Conservation (phyloP, 2,113 vertebrate species). For the Pomatostomus ruficeps region DNA sequence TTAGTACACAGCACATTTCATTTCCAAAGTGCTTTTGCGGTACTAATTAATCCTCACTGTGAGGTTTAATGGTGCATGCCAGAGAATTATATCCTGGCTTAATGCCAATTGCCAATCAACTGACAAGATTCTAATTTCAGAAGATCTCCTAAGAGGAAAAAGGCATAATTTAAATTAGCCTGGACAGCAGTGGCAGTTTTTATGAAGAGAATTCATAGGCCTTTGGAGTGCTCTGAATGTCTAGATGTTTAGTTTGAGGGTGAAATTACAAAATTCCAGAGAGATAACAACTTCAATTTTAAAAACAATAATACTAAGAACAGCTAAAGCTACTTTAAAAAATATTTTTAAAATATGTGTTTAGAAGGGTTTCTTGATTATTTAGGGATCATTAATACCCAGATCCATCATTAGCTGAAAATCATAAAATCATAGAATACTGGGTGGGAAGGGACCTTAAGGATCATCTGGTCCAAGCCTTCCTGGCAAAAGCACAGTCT, state of each 20-base stretch:
- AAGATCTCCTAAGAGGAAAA: slow-evolving; percentile 47
- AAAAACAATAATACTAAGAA: slow-evolving; percentile 6
- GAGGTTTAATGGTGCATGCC: slow-evolving; percentile 50
- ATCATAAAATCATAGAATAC: neutral
- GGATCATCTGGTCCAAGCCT: neutral
- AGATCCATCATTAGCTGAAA: neutral
- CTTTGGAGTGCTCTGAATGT: slow-evolving; percentile 8
- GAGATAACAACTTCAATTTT: neutral
- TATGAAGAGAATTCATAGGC: neutral
- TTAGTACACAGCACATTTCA: slow-evolving; percentile 56
- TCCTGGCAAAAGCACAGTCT: neutral
- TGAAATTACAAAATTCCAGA: neutral
- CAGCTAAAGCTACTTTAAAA: neutral
- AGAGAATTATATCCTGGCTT: slow-evolving; percentile 56
- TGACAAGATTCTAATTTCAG: slow-evolving; percentile 43
- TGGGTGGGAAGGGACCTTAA: neutral
- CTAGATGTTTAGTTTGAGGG: neutral
- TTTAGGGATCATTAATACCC: neutral
- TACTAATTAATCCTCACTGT: slow-evolving; percentile 64
- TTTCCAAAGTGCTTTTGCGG: slow-evolving; percentile 45
- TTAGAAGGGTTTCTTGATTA: neutral
- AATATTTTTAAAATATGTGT: neutral
- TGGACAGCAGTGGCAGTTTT: slow-evolving; percentile 5
- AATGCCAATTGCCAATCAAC: slow-evolving; percentile 52
- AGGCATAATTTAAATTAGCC: slow-evolving; percentile 39